These are phyloP conservation scores for Drosophila pseudotakahashii DNA, from an alignment of 2,888 invertebrate species.

Conservation along the genomic window DNA sequence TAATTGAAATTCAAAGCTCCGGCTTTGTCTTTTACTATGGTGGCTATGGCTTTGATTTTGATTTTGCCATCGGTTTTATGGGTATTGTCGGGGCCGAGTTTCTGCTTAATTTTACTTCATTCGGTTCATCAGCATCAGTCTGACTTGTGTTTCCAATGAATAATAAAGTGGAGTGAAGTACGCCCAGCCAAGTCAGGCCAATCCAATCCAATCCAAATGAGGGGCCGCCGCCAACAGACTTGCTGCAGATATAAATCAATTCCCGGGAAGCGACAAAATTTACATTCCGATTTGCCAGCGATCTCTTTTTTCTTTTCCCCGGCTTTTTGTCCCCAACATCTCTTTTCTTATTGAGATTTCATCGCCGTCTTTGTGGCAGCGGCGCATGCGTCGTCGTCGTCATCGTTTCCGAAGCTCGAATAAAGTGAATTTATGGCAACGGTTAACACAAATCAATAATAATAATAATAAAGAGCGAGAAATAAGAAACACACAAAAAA, in stretches of 20 bases:
- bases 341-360: slow-evolving; percentile 70
- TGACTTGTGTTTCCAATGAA: slow-evolving; percentile 71
- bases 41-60: slow-evolving; percentile 57
- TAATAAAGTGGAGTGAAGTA: slow-evolving; percentile 75
- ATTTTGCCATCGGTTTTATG: slow-evolving; percentile 70
- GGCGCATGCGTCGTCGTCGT: slow-evolving; percentile 68
- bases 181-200: slow-evolving; percentile 26
- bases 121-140: slow-evolving; percentile 47
- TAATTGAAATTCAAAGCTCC: slow-evolving; percentile 74
- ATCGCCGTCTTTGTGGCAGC: slow-evolving; percentile 73
- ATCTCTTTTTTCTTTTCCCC: slow-evolving; percentile 13
- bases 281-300: slow-evolving; percentile 67
- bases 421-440: slow-evolving; percentile 70
- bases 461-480: slow-evolving; percentile 32
- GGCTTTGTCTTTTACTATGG: slow-evolving; percentile 6
- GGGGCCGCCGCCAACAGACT: slow-evolving; percentile 32
- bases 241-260: slow-evolving; percentile 75
- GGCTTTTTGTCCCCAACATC: slow-evolving; percentile 3
- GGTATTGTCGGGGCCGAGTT: slow-evolving; percentile 35
- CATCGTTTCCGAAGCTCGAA: slow-evolving; percentile 19
- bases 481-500: slow-evolving; percentile 36
- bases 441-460: slow-evolving; percentile 73
- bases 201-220: slow-evolving; percentile 11
- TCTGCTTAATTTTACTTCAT: slow-evolving; percentile 70
- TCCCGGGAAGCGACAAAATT: slow-evolving; percentile 77